phyloP scores from a whole-genome alignment of 2,888 invertebrate genomes.

The Oxytorus armatus region DNA sequence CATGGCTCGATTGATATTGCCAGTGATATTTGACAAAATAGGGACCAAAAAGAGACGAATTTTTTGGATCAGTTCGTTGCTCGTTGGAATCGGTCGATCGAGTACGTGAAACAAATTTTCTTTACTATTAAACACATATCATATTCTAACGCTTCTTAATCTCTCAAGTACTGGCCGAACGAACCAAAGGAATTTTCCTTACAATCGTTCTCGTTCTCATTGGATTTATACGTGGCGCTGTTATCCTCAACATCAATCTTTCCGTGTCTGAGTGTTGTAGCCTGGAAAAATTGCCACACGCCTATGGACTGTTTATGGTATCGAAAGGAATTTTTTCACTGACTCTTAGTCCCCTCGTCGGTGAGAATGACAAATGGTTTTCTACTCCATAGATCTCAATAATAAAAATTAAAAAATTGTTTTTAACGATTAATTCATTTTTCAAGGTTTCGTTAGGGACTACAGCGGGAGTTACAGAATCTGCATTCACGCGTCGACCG shows the following conservation, averaged over 20 bases:
- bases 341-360: slow-evolving; percentile 87
- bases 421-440: slow-evolving; percentile 16
- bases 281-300: slow-evolving; percentile 90
- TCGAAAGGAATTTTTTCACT: slow-evolving; percentile 91
- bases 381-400: neutral
- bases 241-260: slow-evolving; percentile 91
- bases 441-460: slow-evolving; percentile 80
- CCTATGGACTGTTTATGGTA: slow-evolving; percentile 92
- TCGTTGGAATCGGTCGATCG: slow-evolving; percentile 90
- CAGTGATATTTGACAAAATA: slow-evolving; percentile 90
- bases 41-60: slow-evolving; percentile 89
- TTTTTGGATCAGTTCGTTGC: slow-evolving; percentile 90
- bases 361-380: slow-evolving; percentile 64
- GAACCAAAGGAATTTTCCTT: slow-evolving; percentile 89
- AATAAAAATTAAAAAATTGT: neutral
- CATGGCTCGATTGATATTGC: slow-evolving; percentile 89
- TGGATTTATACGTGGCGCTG: slow-evolving; percentile 92
- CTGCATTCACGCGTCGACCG: slow-evolving; percentile 81
- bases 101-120: slow-evolving; percentile 85
- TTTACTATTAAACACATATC: neutral
- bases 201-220: slow-evolving; percentile 90
- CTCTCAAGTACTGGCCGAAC: slow-evolving; percentile 89
- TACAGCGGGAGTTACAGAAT: slow-evolving; percentile 78
- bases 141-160: slow-evolving; percentile 60
- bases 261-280: slow-evolving; percentile 92